Evolutionary conservation across 2,797 vertebrate genomes (phyloP).

Genomic region (Miichthys miiuy): DNA sequence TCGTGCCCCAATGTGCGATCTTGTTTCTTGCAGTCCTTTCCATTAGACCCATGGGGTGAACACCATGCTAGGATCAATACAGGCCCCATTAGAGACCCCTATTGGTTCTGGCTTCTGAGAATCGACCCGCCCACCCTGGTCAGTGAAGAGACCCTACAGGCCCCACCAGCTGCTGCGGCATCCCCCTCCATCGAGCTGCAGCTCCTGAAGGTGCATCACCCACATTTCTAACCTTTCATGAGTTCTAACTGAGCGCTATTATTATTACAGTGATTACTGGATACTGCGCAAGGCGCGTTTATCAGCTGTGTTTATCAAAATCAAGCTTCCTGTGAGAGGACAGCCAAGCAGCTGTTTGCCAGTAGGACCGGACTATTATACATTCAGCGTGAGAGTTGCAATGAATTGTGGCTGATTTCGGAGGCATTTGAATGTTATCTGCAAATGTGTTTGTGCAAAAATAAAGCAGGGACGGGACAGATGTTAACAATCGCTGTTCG

Average conservation of each 20-base stretch:
- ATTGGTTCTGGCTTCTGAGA: constrained; percentile 67
- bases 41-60: constrained; percentile 77
- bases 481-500: constrained; percentile 58
- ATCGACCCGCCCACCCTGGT: constrained; percentile 69
- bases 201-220: constrained; percentile 43
- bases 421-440: constrained; percentile 46
- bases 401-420: constrained; percentile 62
- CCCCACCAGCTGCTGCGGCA: constrained; percentile 2
- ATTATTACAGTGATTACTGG: constrained; percentile 65
- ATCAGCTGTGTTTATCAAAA: constrained; percentile 71
- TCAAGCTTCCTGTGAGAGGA: constrained; percentile 59
- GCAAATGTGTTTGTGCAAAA: constrained; percentile 46
- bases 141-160: constrained; percentile 54
- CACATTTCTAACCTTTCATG: constrained; percentile 38
- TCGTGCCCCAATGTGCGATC: constrained; percentile 44
- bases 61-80: constrained; percentile 77
- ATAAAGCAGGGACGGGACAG: constrained; percentile 55
- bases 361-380: constrained; percentile 35
- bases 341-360: constrained; percentile 74
- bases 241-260: constrained; percentile 39
- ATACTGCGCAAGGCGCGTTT: constrained; percentile 30
- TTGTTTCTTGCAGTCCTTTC: constrained; percentile 59
- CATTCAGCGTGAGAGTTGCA: constrained; percentile 42
- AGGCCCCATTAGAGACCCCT: constrained; percentile 79
- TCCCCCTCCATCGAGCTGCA: constrained; percentile 32